Evolutionary conservation across 2,888 invertebrate species (phyloP).

Genomic region (Dexiosoma caninum): DNA sequence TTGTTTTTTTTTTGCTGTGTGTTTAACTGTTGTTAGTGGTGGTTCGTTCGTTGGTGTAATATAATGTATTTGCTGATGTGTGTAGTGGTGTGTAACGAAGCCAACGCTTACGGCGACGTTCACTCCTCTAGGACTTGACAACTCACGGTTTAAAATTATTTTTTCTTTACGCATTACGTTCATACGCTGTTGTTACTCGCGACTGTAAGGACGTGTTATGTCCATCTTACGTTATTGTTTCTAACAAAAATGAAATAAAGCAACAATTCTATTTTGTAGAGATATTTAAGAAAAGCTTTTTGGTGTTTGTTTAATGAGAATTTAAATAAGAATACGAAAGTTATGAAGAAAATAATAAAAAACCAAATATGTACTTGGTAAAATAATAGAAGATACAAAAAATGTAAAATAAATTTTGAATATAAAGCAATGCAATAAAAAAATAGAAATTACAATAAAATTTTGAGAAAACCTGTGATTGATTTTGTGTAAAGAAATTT

Average conservation of each 20-base stretch:
- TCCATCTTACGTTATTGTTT: slow-evolving; percentile 44
- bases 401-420: slow-evolving; percentile 30
- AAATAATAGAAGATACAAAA: slow-evolving; percentile 15
- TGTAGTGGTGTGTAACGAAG: slow-evolving; percentile 49
- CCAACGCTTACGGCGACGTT: slow-evolving; percentile 28
- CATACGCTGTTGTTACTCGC: slow-evolving; percentile 63
- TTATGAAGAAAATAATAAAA: slow-evolving; percentile 24
- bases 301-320: neutral
- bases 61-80: slow-evolving; percentile 17
- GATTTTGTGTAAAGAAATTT: slow-evolving; percentile 19
- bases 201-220: slow-evolving; percentile 63
- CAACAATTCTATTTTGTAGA: slow-evolving; percentile 28
- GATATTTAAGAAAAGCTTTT: slow-evolving; percentile 48
- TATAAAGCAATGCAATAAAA: neutral
- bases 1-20: neutral
- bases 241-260: neutral
- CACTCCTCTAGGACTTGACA: slow-evolving; percentile 63
- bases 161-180: slow-evolving; percentile 63
- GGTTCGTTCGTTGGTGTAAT: slow-evolving; percentile 38
- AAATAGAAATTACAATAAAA: neutral
- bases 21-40: slow-evolving; percentile 3
- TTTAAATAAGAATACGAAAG: slow-evolving; percentile 3
- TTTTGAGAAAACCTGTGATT: slow-evolving; percentile 16
- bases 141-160: slow-evolving; percentile 60
- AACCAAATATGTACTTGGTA: slow-evolving; percentile 5